Evolutionary conservation across 2,113 vertebrate genomes (phyloP).

Genomic region (human): DNA sequence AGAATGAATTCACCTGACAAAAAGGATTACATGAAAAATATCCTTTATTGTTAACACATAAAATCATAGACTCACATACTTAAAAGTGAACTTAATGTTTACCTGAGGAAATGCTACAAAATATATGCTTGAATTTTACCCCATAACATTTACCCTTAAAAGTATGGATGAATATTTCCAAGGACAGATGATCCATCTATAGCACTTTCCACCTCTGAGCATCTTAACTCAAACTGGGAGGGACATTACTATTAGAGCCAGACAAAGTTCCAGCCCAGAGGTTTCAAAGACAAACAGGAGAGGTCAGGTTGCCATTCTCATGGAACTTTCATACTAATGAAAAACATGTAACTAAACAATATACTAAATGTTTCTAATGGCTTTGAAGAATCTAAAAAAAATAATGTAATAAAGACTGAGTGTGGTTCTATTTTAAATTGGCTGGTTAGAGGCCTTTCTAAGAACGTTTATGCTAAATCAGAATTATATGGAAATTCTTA

Average conservation of each 20-base stretch:
- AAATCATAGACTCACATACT: background rate
- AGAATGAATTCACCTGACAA: background rate
- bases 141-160: background rate
- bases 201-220: background rate
- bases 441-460: background rate
- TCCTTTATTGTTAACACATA: background rate
- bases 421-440: background rate
- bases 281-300: background rate
- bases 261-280: background rate
- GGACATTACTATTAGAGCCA: background rate
- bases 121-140: background rate
- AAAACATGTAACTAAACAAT: background rate
- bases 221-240: background rate
- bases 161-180: background rate
- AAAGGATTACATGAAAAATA: background rate
- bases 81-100: background rate
- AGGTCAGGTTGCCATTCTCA: background rate
- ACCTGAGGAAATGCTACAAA: background rate
- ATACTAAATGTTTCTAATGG: background rate
- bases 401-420: background rate
- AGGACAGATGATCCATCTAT: background rate
- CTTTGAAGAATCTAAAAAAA: background rate
- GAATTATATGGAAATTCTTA: background rate
- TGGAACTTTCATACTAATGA: background rate
- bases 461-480: background rate